Percentiles rank a stretch among this genome's conserved stretches.
Evolutionary conservation across 35 echinoderm and acorn worm species (phyloP).

Genomic region (Ophioderma brevispina): DNA sequence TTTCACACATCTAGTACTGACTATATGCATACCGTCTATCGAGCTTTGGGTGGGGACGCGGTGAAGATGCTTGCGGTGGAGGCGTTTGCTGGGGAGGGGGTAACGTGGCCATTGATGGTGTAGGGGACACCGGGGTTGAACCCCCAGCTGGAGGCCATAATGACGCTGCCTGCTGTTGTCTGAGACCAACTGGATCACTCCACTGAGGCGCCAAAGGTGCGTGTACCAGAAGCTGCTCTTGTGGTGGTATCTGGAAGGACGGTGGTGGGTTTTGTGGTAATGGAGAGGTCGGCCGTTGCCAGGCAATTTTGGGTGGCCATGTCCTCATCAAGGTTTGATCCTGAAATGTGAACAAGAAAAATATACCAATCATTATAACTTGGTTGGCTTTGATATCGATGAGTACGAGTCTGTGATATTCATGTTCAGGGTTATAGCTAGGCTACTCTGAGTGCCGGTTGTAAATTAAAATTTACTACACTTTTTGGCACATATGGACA

Average conservation of each 20-base stretch:
- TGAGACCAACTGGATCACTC: slow-evolving; percentile 87
- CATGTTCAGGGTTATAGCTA: too few species aligned
- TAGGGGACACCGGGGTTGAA: slow-evolving; percentile 89
- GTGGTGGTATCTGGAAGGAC: slow-evolving; percentile 10
- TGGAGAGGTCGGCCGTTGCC: slow-evolving; percentile 87
- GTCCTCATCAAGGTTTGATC: slow-evolving; percentile 90
- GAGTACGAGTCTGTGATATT: too few species aligned
- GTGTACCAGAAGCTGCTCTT: slow-evolving; percentile 83
- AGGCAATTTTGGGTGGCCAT: slow-evolving; percentile 94
- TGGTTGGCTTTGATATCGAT: too few species aligned
- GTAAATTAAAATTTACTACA: too few species aligned
- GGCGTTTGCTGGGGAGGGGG: slow-evolving; percentile 19
- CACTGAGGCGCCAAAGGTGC: slow-evolving; percentile 89
- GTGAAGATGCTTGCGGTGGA: neutral
- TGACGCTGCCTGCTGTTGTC: slow-evolving; percentile 34
- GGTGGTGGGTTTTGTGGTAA: slow-evolving; percentile 7
- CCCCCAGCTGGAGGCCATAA: slow-evolving; percentile 73
- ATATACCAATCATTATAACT: too few species aligned
- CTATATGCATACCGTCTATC: slow-evolving; percentile 79
- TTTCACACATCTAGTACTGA: slow-evolving; percentile 13
- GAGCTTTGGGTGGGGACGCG: slow-evolving; percentile 65
- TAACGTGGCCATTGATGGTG: slow-evolving; percentile 66
- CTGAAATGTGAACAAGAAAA: too few species aligned
- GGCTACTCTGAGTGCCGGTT: too few species aligned
- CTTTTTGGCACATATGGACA: too few species aligned